A percentile compares a stretch with the other conserved stretches of the same genome.
Conservation (phyloP, 2,113 vertebrate species). For the Tylochromis polylepis region DNA sequence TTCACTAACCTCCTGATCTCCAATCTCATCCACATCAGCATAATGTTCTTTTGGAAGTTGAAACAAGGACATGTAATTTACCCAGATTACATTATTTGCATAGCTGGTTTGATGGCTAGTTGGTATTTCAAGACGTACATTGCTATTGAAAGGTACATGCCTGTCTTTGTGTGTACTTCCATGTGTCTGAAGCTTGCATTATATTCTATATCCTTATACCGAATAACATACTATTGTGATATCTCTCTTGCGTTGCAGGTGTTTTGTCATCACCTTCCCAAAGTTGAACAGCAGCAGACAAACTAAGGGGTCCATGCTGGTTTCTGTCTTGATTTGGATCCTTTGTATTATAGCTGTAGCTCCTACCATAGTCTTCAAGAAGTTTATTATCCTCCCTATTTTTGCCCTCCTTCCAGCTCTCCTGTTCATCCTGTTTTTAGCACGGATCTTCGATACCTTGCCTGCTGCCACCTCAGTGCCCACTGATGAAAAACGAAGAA, state of each 20-base stretch:
- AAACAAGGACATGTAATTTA: accelerated
- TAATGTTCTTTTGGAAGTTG: not conserved
- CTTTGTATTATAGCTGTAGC: not conserved
- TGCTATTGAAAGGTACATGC: not conserved
- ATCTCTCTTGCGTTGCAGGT: not conserved
- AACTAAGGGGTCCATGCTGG: not conserved
- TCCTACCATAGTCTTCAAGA: not conserved
- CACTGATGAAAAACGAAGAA: not conserved
- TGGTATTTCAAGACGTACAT: not conserved
- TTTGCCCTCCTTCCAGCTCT: not conserved
- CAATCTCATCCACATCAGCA: not conserved
- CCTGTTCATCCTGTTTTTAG: not conserved
- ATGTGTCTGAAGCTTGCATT: no score
- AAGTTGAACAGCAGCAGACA: not conserved
- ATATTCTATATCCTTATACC: not conserved
- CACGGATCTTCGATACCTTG: not conserved
- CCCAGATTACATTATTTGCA: not conserved
- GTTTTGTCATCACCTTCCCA: not conserved
- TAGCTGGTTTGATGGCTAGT: not conserved
- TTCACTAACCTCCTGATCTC: not conserved
- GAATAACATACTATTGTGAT: not conserved
- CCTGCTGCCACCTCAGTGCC: not conserved
- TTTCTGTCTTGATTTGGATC: not conserved
- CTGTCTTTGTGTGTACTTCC: not conserved
- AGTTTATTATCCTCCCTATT: not conserved